A percentile compares a stretch with the other conserved stretches of the same genome.
phyloP scores from a whole-genome alignment of 1,140 invertebrate genomes.

The Papilio xuthus region DNA sequence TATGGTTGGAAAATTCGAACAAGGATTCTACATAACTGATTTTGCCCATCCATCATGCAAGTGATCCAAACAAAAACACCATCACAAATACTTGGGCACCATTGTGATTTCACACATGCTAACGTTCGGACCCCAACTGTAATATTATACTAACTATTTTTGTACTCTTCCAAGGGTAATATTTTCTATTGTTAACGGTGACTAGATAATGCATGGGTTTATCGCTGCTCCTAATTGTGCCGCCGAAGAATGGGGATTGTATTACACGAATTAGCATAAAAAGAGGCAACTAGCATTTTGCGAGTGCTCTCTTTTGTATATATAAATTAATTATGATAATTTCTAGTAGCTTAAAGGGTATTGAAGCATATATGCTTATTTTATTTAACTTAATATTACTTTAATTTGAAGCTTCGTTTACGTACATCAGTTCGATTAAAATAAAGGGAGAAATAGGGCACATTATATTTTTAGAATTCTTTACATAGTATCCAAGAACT shows the following conservation, averaged over 20 bases:
- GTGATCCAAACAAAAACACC: slow-evolving; percentile 63
- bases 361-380: slow-evolving; percentile 34
- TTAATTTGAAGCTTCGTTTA: slow-evolving; percentile 21
- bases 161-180: slow-evolving; percentile 66
- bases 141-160: slow-evolving; percentile 79
- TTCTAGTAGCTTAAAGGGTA: slow-evolving; percentile 45
- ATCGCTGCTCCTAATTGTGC: slow-evolving; percentile 73
- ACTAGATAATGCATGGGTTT: slow-evolving; percentile 80
- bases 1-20: neutral
- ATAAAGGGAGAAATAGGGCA: neutral
- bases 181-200: slow-evolving; percentile 70
- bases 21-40: neutral
- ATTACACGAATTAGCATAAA: slow-evolving; percentile 76
- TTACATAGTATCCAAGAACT: no score
- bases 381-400: slow-evolving; percentile 40
- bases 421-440: neutral
- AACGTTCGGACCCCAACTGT: slow-evolving; percentile 70
- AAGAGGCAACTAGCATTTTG: slow-evolving; percentile 52
- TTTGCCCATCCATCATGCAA: slow-evolving; percentile 63
- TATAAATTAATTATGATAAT: slow-evolving; percentile 73
- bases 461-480: no score
- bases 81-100: slow-evolving; percentile 62
- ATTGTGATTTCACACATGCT: slow-evolving; percentile 78
- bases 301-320: slow-evolving; percentile 55
- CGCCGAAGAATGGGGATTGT: slow-evolving; percentile 72